Evolutionary conservation across 2,888 invertebrate genomes (phyloP).

Genomic region (Teleogryllus oceanicus): DNA sequence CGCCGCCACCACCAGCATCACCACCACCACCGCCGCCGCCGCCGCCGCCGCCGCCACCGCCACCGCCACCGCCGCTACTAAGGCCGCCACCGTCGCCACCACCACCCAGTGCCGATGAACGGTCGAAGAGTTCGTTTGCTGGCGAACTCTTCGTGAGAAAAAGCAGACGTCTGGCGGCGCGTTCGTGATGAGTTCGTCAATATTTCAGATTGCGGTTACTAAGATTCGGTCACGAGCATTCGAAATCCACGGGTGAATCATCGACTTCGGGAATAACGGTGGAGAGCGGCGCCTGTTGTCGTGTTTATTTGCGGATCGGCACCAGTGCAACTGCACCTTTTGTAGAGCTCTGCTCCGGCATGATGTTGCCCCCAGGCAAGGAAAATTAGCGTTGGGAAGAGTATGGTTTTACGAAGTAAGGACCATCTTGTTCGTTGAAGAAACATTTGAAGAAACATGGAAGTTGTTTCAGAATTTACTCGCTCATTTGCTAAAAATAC

Average conservation of each 20-base stretch:
- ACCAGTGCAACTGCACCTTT: neutral
- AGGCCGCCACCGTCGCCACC: neutral
- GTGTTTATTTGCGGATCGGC: conserved; percentile 5
- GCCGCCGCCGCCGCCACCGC: no score
- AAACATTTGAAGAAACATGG: no score
- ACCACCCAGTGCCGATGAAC: neutral
- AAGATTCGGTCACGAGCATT: neutral
- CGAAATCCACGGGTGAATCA: neutral
- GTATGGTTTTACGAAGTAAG: no score
- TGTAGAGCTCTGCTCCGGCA: neutral
- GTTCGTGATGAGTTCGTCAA: conserved; percentile 18
- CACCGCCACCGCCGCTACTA: no score
- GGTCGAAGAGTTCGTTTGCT: neutral
- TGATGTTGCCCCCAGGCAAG: neutral
- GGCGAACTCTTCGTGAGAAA: neutral
- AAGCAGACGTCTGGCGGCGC: no score
- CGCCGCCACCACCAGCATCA: fast-evolving
- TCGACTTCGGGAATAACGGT: neutral
- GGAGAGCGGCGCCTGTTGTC: neutral
- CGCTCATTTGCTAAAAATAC: no score
- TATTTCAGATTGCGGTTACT: neutral
- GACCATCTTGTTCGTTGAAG: no score
- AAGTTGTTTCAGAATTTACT: no score
- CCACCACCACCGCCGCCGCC: no score
- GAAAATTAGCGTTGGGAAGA: no score